Evolutionary conservation across 2,113 vertebrate species (phyloP), one percentile per base, ranked within the genome.

Genomic region (Nothobranchius furzeri): DNA sequence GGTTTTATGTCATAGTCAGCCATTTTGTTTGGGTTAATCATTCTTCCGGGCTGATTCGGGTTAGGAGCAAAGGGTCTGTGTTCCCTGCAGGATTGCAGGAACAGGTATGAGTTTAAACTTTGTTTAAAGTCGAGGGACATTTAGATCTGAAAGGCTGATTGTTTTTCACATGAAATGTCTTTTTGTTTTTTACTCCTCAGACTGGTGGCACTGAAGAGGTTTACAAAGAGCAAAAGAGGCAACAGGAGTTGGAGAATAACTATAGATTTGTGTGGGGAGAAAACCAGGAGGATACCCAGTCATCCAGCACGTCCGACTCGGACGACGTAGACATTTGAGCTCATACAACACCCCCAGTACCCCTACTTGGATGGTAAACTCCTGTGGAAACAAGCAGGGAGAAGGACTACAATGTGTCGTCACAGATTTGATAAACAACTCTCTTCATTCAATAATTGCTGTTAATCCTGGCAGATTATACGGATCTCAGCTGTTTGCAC

Each of bases 261-360:
- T 97, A 97, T 61, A 94, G 91, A 68, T 94, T 96, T 74, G 95
- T 96, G 64, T 96, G 95, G 95, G 94, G 94, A 79, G 92, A 94
- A 30, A 90, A 86, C 4, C 93, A 92, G 20, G 95, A 96, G 56
- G 91, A 94, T 15, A 83, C 87, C 7, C 88, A 91, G 74, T 72
- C 92, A 13, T 61, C 90, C 15, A 90, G 91, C 77, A 81, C 88
- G 0, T 91, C 93, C 4, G 96, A 96, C 76, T 92, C 94, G 1
- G 95, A 97, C 0, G 96, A 97, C 4, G 66, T 95, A 79, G 96
- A 97, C 81, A 89, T 96, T 73, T 97, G 89, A 96, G 68, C 57
- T 64, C 43, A 45, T 47, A 12, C 24, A 8, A n/a, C 30, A 17
- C 42, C 25, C 30, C 49, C 35, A 36, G 25, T 17, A 64, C 60